Percentiles rank a stretch among this genome's conserved stretches.
phyloP scores from a whole-genome alignment of 2,797 vertebrate genomes.

The Cossypha heuglini region DNA sequence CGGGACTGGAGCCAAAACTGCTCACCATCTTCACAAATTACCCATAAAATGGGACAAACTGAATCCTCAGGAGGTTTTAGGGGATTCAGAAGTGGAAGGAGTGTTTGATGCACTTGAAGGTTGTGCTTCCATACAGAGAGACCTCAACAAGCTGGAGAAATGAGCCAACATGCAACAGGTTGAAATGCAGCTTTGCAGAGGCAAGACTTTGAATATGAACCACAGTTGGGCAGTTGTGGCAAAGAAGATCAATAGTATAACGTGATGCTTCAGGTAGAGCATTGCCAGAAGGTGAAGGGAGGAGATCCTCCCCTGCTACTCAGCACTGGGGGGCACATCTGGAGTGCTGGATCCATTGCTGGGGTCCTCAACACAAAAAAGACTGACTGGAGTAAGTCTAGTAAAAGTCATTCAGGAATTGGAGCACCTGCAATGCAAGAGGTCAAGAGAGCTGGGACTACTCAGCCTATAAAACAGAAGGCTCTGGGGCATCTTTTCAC shows the following conservation, averaged over 20 bases:
- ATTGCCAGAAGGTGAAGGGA: background rate
- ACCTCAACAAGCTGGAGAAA: background rate
- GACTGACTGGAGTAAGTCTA: accelerated
- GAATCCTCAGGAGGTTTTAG: background rate
- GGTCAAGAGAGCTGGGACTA: background rate
- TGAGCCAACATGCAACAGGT: accelerated
- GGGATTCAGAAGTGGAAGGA: background rate
- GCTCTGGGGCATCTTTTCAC: background rate
- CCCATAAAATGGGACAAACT: background rate
- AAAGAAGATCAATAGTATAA: background rate
- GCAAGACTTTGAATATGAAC: accelerated
- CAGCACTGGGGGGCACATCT: background rate
- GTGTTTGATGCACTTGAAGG: background rate
- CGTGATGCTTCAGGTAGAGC: background rate
- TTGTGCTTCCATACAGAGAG: background rate
- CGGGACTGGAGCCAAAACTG: background rate
- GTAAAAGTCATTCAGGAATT: background rate
- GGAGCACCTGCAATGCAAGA: background rate
- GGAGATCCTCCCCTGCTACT: background rate
- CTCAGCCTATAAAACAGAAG: background rate
- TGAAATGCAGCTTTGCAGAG: background rate
- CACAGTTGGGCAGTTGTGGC: background rate
- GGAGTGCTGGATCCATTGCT: background rate
- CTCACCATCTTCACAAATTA: background rate
- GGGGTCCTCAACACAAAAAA: background rate